Evolutionary conservation across 2,888 invertebrate genomes (phyloP), one percentile per base, ranked within the genome.

Genomic region (Onchidella celtica): DNA sequence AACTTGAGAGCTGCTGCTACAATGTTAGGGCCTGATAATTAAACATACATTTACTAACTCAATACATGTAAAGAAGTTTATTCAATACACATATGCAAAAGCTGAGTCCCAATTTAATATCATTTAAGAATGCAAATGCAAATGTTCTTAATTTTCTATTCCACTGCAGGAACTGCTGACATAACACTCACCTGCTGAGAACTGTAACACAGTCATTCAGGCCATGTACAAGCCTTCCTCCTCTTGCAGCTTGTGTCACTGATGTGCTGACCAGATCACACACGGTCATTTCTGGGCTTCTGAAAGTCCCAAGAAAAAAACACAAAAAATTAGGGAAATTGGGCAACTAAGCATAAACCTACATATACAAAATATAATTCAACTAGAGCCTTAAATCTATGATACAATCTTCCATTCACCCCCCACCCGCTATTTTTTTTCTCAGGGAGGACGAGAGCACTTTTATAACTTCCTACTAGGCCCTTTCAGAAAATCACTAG

Each of bases 251-350:
- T 24, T 65, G 63, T 0, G 70, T 38, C 11, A 79, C 72, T 21
- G 79, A 61, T 9, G 69, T 61, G 17, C 38, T 70, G 2, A 79
- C 72, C 61, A 72, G 29, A n/a, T 79, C 72, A 55, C 79, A 72
- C n/a, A 57, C 55, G n/a, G 72, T 72, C 72, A 61, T 63, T 3
- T 79, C 79, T 63, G 79, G 79, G 24, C 72, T 72, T 47, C 79
- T 79, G 70, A 38, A 79, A 73, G 1, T 40, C 21, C 38, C 11
- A 38, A 63, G 29, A 2, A 63, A 32, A 9, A 65, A 29, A 29
- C 24, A 27, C 36, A 34, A 38, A 69, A 34, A 69, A 69, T 21
- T 17, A 38, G 34, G 17, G 21, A 24, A 4, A 6, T 27, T 65
- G 2, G 11, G 24, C 1, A 36, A 69, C 21, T n/a, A 61, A n/a